Evolutionary conservation across 2,888 invertebrate genomes (phyloP), one percentile per base, ranked within the genome.

Genomic region (Sinelater perroti): DNA sequence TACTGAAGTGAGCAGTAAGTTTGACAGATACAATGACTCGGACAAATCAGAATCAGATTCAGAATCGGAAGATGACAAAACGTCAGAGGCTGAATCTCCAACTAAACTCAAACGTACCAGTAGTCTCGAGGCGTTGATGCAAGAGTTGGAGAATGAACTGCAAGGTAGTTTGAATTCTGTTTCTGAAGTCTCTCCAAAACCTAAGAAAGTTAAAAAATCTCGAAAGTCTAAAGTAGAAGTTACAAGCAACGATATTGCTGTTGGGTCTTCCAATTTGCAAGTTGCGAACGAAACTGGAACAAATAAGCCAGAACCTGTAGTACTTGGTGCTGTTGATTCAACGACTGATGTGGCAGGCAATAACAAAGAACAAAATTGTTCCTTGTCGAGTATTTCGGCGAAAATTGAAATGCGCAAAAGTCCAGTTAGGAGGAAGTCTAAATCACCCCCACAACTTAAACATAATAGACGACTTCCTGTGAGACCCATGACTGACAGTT

Each of bases 131-230:
- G 79, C 79, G 2, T 67, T 83, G 21, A 81, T 83, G 78, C 76
- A 81, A 47, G 82, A 83, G 63, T 75, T 83, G 67, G 82, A 82
- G 56, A 75, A 76, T 52, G 82, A 82, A 69, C 81, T 82, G 63
- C 74, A 74, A 55, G 72, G 75, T 44, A 64, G 67, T 24, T 45
- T 63, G 13, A 66, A 61, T 42, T 16, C 28, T 7, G 33, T 14
- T 2, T n/a, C 11, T 11, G 24, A 13, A 24, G 28, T 4, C 11
- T n/a, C 10, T 17, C 2, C 28, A 6, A 44, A 44, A n/a, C 44
- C 44, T 13, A 44, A 44, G 18, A 42, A 67, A 60, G 38, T 46
- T 51, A 52, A 67, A 61, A 57, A 58, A 52, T 20, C 31, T 54
- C 13, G 35, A 53, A 56, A 56, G 16, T 14, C 49, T 14, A 10